Percentiles rank a stretch among this genome's conserved stretches.
These are phyloP conservation scores for Myotis davidii DNA, from an alignment of 2,113 vertebrate species.

Conservation along the genomic window DNA sequence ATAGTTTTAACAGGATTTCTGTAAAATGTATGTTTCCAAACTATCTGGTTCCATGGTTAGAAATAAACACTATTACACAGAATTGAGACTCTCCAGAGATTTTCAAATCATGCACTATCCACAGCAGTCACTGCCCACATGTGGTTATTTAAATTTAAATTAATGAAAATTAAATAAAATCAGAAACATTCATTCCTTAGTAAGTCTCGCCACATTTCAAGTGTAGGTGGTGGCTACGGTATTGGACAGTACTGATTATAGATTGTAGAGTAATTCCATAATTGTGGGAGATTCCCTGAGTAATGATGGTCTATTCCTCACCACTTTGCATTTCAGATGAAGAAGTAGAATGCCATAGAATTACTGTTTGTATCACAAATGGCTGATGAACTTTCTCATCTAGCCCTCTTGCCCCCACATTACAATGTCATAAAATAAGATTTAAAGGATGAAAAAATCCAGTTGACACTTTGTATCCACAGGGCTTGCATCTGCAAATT, in stretches of 20 bases:
- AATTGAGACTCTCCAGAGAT: neutral
- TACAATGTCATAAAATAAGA: neutral
- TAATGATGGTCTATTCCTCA: neutral
- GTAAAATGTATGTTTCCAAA: neutral
- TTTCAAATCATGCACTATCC: neutral
- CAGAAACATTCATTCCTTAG: neutral
- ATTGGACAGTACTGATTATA: neutral
- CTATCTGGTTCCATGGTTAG: neutral
- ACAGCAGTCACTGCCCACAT: neutral
- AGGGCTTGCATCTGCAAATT: neutral
- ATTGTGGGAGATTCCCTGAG: neutral
- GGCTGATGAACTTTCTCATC: neutral
- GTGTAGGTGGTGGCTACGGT: neutral
- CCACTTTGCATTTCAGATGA: neutral
- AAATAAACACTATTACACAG: neutral
- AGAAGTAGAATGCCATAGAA: neutral
- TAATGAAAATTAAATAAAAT: slow-evolving; percentile 21
- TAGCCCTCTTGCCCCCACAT: neutral
- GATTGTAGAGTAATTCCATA: neutral
- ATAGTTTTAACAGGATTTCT: neutral
- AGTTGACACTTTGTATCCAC: neutral
- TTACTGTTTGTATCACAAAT: neutral
- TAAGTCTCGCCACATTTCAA: neutral
- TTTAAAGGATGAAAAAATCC: neutral
- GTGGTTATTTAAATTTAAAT: neutral